A percentile compares a stretch with the other conserved stretches of the same genome.
These are phyloP conservation scores for Autographa gamma DNA, from an alignment of 2,888 invertebrate species.

Conservation along the genomic window DNA sequence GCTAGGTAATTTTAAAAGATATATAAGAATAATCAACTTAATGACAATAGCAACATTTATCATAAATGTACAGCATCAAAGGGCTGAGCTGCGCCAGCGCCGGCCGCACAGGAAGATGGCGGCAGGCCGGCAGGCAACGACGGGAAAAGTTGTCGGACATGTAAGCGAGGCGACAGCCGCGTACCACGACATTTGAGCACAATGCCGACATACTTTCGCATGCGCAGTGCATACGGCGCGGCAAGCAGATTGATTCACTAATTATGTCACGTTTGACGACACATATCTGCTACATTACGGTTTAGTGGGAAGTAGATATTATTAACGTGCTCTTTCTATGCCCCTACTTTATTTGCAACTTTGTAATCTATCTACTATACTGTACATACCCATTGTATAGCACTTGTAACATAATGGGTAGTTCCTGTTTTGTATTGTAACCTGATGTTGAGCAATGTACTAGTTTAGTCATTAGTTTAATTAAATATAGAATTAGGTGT, in stretches of 20 bases:
- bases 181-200: constrained; percentile 49
- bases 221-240: constrained; percentile 38
- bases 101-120: constrained; percentile 33
- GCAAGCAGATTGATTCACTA: constrained; percentile 49
- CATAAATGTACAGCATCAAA: neutral
- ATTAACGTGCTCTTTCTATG: constrained; percentile 3
- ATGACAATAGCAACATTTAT: neutral
- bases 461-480: neutral
- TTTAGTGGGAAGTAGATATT: constrained; percentile 35
- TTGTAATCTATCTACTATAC: neutral
- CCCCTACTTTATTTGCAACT: neutral
- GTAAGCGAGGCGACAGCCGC: constrained; percentile 39
- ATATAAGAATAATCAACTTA: neutral
- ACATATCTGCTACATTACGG: constrained; percentile 28
- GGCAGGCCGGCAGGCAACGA: constrained; percentile 32
- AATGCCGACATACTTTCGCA: constrained; percentile 56
- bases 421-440: neutral
- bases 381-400: neutral
- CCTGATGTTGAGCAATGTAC: neutral
- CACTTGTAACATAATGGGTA: neutral
- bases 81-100: neutral
- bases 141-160: constrained; percentile 60
- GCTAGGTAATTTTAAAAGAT: neutral
- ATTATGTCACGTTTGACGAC: constrained; percentile 50
- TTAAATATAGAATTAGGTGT: too few relatives aligned